Base-by-base conservation (phyloP, 2,797 vertebrate species). In the Neostethus bicornis region DNA sequence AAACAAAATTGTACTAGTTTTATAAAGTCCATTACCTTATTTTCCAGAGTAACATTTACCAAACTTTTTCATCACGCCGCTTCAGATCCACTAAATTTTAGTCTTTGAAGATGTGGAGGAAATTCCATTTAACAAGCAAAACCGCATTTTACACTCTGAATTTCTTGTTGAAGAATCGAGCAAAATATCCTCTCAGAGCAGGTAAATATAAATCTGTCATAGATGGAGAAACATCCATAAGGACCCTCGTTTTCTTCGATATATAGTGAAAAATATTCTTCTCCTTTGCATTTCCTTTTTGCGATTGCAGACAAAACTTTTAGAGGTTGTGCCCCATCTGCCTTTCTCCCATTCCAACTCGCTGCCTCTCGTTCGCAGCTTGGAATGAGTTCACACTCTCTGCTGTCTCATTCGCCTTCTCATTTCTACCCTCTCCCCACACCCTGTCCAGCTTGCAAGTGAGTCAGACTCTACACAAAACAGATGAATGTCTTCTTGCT, bases 401-500 rank as follows among this genome's bases (percentile, higher is more conserved):
- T 52, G 57, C 21, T 11, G 43, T 68, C 68, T 61, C 31, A 23
- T 55, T 58, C 56, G 11, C 65, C 67, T 67, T 43, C 69, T 73
- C 6, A 16, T 54, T 46, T 39, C 23, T 24, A 34, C 28, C 61
- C 56, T 52, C 68, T 9, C 31, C 50, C 21, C 21, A n/a, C n/a
- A n/a, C n/a, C 38, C 37, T 34, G 59, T 64, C 48, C 1, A 45
- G 69, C 77, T 78, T 68, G 55, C 68, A 70, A 41, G 32, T 74
- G 72, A 90, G 84, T 83, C 83, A 66, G 73, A 70, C 85, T 76
- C 72, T 71, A 87, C 85, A 75, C 71, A 87, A 90, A 91, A 84
- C 81, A 81, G 85, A 89, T 84, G 89, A 87, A 82, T 86, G 83
- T 89, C 88, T 90, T 83, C 37, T 34, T 64, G 60, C 82, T 93